Evolutionary conservation across 2,888 invertebrate genomes (phyloP).

Genomic region (Euplexia lucipara): DNA sequence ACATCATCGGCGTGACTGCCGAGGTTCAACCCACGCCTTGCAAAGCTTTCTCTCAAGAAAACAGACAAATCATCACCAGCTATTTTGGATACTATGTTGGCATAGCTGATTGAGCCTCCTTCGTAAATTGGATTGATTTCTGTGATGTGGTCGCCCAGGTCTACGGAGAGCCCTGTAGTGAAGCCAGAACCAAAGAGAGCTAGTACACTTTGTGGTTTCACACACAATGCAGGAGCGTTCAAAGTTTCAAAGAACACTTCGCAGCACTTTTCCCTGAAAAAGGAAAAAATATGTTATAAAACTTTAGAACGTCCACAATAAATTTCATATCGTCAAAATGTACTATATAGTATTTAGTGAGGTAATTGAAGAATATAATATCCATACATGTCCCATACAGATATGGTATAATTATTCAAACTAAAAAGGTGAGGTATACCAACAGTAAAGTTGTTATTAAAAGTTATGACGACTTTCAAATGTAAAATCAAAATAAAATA

Average conservation of each 20-base stretch:
- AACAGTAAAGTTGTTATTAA: not conserved
- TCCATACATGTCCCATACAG: too few species aligned
- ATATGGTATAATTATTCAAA: too few species aligned
- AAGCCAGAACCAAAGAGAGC: constrained; percentile 81
- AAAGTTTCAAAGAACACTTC: constrained; percentile 84
- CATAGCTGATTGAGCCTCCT: constrained; percentile 78
- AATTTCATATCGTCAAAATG: too few species aligned
- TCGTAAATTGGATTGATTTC: constrained; percentile 81
- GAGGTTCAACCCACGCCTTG: constrained; percentile 63
- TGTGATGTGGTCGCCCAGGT: constrained; percentile 78
- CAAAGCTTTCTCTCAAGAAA: constrained; percentile 70
- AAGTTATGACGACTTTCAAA: not conserved
- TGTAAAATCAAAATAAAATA: constrained; percentile 8
- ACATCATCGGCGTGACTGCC: constrained; percentile 50
- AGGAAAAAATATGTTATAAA: not conserved
- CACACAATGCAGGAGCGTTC: constrained; percentile 79
- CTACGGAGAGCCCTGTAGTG: constrained; percentile 82
- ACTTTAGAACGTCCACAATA: not conserved
- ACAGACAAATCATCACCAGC: constrained; percentile 72
- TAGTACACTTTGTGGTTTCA: constrained; percentile 78
- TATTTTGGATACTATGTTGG: constrained; percentile 75
- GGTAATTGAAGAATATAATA: too few species aligned
- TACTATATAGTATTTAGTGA: too few species aligned
- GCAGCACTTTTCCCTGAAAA: constrained; percentile 79
- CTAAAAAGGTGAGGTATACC: too few species aligned